Evolutionary conservation across 2,113 vertebrate genomes (phyloP).

Genomic region (Poicephalus gulielmi): DNA sequence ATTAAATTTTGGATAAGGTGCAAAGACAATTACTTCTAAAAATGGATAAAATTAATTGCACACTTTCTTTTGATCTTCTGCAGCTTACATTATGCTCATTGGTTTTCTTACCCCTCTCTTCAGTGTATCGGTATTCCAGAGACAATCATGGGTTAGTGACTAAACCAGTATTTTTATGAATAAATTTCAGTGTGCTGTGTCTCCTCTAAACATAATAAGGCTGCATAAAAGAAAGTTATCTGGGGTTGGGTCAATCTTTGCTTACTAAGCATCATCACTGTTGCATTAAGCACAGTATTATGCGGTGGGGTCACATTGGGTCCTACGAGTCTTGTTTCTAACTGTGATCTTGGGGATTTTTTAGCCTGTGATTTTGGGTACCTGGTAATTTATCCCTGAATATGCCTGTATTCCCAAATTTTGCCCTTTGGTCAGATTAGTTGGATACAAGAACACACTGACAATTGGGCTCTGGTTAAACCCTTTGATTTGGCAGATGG

Average conservation of each 20-base stretch:
- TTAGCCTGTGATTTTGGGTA: neutral
- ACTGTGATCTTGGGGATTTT: neutral
- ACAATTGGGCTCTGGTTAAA: neutral
- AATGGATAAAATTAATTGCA: slow-evolving; percentile 62
- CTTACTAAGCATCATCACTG: neutral
- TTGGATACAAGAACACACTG: accelerated
- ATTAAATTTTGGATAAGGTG: slow-evolving; percentile 68
- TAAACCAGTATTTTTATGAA: slow-evolving; percentile 22
- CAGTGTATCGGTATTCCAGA: neutral
- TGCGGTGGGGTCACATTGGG: neutral
- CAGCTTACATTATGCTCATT: slow-evolving; percentile 28
- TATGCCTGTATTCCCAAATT: neutral
- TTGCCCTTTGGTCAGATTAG: neutral
- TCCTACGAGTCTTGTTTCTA: neutral
- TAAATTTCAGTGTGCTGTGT: neutral
- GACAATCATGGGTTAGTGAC: neutral
- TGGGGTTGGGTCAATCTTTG: neutral
- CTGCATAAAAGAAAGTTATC: neutral
- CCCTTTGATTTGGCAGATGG: neutral
- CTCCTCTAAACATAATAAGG: neutral
- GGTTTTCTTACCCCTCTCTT: slow-evolving; percentile 12
- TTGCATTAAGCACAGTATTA: neutral
- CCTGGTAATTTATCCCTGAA: neutral
- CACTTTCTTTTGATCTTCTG: slow-evolving; percentile 62
- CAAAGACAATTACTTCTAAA: slow-evolving; percentile 65